Conservation (phyloP, 2,888 invertebrate genomes). For the Mesorhabditis sp. region DNA sequence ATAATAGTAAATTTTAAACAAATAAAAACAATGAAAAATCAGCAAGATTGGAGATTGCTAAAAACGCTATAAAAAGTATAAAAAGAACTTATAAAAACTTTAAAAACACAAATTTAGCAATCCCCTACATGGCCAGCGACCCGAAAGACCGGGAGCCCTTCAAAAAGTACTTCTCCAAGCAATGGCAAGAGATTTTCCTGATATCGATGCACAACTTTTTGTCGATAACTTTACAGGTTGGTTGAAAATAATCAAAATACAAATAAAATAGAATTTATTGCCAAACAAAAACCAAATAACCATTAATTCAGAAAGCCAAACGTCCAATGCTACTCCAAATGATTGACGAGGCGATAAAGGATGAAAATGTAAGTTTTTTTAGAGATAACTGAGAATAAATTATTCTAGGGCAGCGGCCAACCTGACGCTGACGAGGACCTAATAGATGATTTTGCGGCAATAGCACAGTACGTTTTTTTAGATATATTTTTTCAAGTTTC, state of each 20-base stretch:
- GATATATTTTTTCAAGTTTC: constrained; percentile 1
- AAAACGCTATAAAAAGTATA: no score
- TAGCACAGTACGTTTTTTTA: constrained; percentile 42
- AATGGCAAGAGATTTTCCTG: constrained; percentile 90
- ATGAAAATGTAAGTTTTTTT: neutral
- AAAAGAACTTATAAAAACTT: neutral
- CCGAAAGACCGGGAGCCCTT: constrained; percentile 86
- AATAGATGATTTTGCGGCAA: constrained; percentile 52
- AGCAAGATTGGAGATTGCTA: no score
- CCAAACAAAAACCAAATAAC: neutral
- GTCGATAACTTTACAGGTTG: constrained; percentile 76
- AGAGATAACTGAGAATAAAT: no score
- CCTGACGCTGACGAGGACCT: constrained; percentile 32
- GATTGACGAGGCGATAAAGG: neutral
- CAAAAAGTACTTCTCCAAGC: constrained; percentile 81
- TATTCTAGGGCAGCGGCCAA: neutral
- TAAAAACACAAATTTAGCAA: constrained; percentile 67
- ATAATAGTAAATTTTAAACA: neutral
- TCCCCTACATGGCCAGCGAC: constrained; percentile 79
- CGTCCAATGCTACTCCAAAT: neutral
- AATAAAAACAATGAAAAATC: neutral
- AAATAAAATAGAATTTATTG: neutral
- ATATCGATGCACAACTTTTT: constrained; percentile 87
- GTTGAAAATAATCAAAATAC: neutral
- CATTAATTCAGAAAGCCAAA: neutral